Conservation (phyloP, 2,113 vertebrate genomes). For the Ochotona curzoniae region DNA sequence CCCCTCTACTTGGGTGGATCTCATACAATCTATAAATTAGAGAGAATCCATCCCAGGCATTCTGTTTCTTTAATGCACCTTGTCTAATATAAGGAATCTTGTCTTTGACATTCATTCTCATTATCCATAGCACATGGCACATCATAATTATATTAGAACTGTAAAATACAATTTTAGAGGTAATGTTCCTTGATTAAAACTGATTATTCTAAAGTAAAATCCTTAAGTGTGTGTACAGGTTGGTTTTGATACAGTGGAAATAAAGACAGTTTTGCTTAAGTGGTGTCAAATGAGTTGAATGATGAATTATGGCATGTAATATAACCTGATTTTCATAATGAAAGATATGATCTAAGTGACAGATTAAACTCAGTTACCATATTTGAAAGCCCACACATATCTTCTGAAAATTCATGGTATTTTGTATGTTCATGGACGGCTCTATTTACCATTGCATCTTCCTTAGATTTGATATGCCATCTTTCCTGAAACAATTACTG, state of each 20-base stretch:
- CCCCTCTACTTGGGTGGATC: not conserved
- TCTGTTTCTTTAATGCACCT: constrained; percentile 33
- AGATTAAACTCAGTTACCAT: constrained; percentile 21
- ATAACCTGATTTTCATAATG: not conserved
- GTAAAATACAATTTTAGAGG: constrained; percentile 21
- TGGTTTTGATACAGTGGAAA: constrained; percentile 21
- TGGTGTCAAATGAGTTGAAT: constrained; percentile 12
- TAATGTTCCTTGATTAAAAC: not conserved
- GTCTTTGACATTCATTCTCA: constrained; percentile 10
- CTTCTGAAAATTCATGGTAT: constrained; percentile 38
- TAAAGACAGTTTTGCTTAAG: constrained; percentile 33
- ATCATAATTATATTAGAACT: not conserved
- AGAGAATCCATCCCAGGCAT: not conserved
- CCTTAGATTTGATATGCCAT: not conserved
- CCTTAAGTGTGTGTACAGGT: not conserved
- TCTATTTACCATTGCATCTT: constrained; percentile 1
- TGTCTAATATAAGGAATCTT: not conserved
- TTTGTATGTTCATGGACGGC: not conserved
- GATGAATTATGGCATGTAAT: not conserved
- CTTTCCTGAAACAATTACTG: not conserved
- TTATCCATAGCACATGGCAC: not conserved
- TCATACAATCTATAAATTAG: not conserved
- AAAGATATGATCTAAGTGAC: constrained; percentile 31
- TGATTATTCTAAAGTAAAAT: not conserved
- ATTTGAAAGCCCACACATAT: not conserved